Evolutionary conservation across 2,797 vertebrate genomes (phyloP), one percentile per base, ranked within the genome.

Genomic region (Salarias fasciatus): DNA sequence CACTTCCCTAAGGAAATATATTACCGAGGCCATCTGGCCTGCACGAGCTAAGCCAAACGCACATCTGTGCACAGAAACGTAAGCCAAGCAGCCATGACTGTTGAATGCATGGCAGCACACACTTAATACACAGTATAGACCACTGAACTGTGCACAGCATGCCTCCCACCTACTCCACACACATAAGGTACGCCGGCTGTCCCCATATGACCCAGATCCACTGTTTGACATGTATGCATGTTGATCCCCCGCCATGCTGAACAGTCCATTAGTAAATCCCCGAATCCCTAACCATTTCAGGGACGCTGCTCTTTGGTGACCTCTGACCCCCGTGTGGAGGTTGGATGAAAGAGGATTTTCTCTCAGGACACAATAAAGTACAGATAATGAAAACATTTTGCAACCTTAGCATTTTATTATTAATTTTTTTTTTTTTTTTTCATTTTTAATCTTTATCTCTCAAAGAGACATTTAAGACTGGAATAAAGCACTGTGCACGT

Each of bases 11-110:
- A 73, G 79, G 83, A 87, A 82, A 80, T 58, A 53, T 61, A 82
- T 69, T 56, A 72, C 69, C 49, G 73, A 80, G 76, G 79, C 86
- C 86, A 91, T 90, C 84, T 88, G 85, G 72, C 53, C 56, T 36
- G 54, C 33, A 47, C 57, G 45, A 52, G 46, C 47, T 29, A 13
- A 37, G 29, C 59, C 47, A 62, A 4, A 70, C 47, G 71, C 68
- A 63, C 31, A 50, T 66, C 63, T 30, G 42, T 42, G 38, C 43
- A 56, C 14, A 51, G 49, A 62, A 7, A 40, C 5, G 0, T 59
- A 60, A 63, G 42, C 58, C 6, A 14, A 14, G 13, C 40, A 15
- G 2, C 28, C 5, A 43, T 55, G 64, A 71, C 49, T 41, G 30
- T n/a, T 4, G 10, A 68, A 61, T 36, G 49, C 29, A 50, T 63